Conservation (phyloP, 23 tunicate species). For the Trididemnum nubilum region DNA sequence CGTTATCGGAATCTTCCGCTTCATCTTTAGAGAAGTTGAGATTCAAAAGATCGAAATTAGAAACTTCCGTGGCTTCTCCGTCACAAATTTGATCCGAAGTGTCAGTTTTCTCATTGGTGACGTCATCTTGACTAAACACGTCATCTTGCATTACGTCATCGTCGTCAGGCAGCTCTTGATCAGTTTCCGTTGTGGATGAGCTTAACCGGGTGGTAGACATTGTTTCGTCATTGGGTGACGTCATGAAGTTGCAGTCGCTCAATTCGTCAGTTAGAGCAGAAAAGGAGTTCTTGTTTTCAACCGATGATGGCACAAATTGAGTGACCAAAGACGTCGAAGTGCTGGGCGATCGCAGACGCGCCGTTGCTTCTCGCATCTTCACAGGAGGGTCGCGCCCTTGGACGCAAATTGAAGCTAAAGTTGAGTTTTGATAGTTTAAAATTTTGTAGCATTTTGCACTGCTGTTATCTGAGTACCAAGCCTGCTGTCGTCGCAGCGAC, state of each 20-base stretch:
- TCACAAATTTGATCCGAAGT: background rate
- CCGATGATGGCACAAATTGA: background rate
- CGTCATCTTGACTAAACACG: background rate
- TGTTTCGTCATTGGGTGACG: background rate
- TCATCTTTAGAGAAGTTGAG: constrained; percentile 1
- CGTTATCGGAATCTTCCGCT: constrained; percentile 13
- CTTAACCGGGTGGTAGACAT: background rate
- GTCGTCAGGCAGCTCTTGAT: background rate
- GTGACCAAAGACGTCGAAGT: background rate
- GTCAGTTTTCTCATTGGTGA: background rate
- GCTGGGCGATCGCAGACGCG: background rate
- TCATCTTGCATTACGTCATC: background rate
- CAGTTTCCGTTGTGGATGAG: constrained; percentile 2
- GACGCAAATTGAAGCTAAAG: constrained; percentile 47
- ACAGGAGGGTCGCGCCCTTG: constrained; percentile 48
- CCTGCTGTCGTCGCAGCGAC: background rate
- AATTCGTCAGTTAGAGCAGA: background rate
- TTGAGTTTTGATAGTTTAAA: constrained; percentile 34
- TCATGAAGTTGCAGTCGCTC: background rate
- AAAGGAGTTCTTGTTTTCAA: background rate
- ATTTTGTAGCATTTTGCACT: constrained; percentile 28
- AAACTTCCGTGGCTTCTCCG: background rate
- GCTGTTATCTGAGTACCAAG: background rate
- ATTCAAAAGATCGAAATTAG: constrained; percentile 16
- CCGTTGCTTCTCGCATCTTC: background rate